These are phyloP conservation scores for Cranoglanis bouderius DNA, from an alignment of 2,113 vertebrate species.

Conservation along the genomic window DNA sequence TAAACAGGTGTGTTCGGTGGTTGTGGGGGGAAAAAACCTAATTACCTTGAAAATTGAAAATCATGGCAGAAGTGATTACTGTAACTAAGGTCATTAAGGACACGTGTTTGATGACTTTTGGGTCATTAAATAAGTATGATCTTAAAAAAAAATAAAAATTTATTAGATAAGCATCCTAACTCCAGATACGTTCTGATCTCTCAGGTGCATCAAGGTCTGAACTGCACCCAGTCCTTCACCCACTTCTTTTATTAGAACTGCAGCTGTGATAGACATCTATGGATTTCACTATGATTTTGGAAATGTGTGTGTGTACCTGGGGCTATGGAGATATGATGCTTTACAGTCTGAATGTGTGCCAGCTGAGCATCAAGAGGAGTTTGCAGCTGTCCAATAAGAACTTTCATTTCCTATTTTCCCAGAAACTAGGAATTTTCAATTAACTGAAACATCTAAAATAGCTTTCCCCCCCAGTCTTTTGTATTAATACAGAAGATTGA, in stretches of 20 bases:
- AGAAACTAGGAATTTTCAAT: slow-evolving; percentile 3
- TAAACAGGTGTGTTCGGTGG: not conserved
- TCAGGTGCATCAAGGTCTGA: not conserved
- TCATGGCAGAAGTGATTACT: too few species aligned
- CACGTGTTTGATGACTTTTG: not conserved
- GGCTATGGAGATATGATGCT: not conserved
- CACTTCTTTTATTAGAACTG: not conserved
- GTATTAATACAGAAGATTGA: not conserved
- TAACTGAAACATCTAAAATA: not conserved
- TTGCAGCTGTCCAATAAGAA: slow-evolving; percentile 42
- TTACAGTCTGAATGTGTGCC: not conserved
- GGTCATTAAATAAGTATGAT: not conserved
- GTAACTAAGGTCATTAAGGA: too few species aligned
- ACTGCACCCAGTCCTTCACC: not conserved
- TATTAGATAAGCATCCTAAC: not conserved
- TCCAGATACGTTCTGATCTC: not conserved
- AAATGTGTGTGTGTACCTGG: not conserved
- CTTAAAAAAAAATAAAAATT: not conserved
- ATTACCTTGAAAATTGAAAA: not conserved
- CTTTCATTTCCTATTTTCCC: slow-evolving; percentile 50
- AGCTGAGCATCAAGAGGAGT: not conserved
- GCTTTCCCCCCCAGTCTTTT: not conserved
- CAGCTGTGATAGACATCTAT: not conserved
- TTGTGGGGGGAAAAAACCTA: not conserved
- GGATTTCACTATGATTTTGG: not conserved